phyloP scores from a whole-genome alignment of 53 echinoderm and acorn worm genomes.

The Apostichopus leukothele region DNA sequence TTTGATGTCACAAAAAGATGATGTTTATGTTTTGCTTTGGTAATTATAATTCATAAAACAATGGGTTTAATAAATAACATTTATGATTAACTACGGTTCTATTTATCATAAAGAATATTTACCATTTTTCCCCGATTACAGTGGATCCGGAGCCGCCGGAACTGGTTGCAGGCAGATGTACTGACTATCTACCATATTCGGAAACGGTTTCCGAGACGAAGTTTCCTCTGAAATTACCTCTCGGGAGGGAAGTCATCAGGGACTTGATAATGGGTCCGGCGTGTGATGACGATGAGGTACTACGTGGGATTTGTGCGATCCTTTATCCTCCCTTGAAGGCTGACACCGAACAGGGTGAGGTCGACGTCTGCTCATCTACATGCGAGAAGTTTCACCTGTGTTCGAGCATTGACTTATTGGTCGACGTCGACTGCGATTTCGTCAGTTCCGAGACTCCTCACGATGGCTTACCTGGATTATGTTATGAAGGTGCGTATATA shows the following conservation, averaged over 20 bases:
- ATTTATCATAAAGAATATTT: too few relatives aligned
- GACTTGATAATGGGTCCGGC: neutral
- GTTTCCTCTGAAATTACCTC: neutral
- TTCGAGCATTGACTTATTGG: neutral
- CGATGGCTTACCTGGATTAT: neutral
- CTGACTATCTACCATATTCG: neutral
- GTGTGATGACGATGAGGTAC: neutral
- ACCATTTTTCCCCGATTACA: too few relatives aligned
- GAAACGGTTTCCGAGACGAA: neutral
- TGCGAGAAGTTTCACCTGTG: neutral
- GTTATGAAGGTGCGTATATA: neutral
- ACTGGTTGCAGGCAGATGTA: neutral
- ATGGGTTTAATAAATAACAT: too few relatives aligned
- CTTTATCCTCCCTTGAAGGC: neutral
- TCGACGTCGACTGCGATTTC: neutral
- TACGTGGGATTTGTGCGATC: neutral
- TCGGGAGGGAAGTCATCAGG: neutral
- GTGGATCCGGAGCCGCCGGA: too few relatives aligned
- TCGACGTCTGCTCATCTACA: neutral
- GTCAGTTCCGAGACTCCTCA: neutral
- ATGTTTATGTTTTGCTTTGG: too few relatives aligned
- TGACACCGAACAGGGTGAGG: neutral
- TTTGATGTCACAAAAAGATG: too few relatives aligned
- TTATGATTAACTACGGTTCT: too few relatives aligned
- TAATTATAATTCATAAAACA: too few relatives aligned